Evolutionary conservation across 2,113 vertebrate species (phyloP), one percentile per base, ranked within the genome.

Genomic region (Solenodon paradoxus): DNA sequence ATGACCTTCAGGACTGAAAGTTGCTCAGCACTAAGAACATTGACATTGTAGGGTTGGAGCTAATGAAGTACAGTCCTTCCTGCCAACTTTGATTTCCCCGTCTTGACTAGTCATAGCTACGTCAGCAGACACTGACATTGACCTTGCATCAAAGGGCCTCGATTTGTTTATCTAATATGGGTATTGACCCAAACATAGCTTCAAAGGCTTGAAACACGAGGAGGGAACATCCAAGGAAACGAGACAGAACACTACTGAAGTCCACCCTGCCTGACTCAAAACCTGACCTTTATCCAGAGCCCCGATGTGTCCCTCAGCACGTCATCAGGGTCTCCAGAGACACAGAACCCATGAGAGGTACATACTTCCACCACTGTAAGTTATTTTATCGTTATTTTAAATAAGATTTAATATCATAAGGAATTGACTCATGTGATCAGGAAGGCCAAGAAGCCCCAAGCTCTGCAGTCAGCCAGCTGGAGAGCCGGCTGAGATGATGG

Each of bases 41-140:
- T 90, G 92, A 96, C 90, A 72, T 97, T 90, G 94, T 59, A 93
- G 88, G 86, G 45, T 59, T 78, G 80, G 66, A 42, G 81, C 69
- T 63, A 84, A 3, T 78, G 88, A 97, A 90, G 74, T 57, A 90
- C 64, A 88, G 19, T 94, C 94, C 95, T 92, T 97, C 81, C 80
- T 55, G 0, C 85, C 95, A 94, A 61, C 69, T 95, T 80, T 0
- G 0, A 19, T 94, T 97, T 97, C 79, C 87, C 95, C 92, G 94
- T 93, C 89, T 97, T 68, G 78, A 93, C 96, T 51, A 22, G 86
- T 95, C 85, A 94, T 24, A 53, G 79, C 86, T 93, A 81, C 38
- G 71, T 94, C 77, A 95, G 74, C 92, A 82, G 74, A 84, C 12
- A 5, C 19, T 0, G 0, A 30, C 78, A 55, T 49, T 1, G 4